phyloP scores from a whole-genome alignment of 2,797 vertebrate species.

The Typhlichthys subterraneus region DNA sequence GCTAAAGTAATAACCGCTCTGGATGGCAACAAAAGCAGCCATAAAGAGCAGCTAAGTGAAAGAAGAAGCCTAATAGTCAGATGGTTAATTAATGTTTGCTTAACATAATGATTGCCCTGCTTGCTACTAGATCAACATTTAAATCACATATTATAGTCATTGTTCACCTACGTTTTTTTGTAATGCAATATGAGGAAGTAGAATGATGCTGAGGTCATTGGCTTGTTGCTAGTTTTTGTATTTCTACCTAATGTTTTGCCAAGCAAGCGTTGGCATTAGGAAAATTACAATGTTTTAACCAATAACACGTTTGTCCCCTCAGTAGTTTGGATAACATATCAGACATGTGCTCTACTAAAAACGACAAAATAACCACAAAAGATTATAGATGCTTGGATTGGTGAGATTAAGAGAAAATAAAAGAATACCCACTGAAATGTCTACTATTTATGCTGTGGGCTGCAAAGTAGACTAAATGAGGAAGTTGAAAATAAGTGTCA shows the following conservation, averaged over 20 bases:
- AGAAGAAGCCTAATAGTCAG: neutral
- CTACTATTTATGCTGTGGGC: neutral
- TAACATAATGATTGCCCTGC: neutral
- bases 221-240: too few species aligned
- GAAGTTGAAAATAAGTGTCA: constrained; percentile 18
- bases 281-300: constrained; percentile 29
- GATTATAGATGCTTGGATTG: neutral
- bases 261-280: constrained; percentile 14
- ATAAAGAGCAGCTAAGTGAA: constrained; percentile 19
- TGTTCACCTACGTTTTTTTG: too few species aligned
- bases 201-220: too few species aligned
- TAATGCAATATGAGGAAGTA: too few species aligned
- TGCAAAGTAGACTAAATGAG: constrained; percentile 34
- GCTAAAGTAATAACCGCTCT: constrained; percentile 45
- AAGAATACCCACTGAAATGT: neutral
- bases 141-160: too few species aligned
- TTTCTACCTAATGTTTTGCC: too few species aligned
- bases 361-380: neutral
- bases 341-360: neutral
- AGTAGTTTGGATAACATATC: neutral
- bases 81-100: constrained; percentile 7
- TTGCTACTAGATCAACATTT: too few species aligned
- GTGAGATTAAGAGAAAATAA: neutral
- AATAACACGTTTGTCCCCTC: constrained; percentile 31
- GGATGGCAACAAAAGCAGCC: constrained; percentile 38